Base-by-base conservation (phyloP, 2,113 vertebrate genomes). In the Solea solea region DNA sequence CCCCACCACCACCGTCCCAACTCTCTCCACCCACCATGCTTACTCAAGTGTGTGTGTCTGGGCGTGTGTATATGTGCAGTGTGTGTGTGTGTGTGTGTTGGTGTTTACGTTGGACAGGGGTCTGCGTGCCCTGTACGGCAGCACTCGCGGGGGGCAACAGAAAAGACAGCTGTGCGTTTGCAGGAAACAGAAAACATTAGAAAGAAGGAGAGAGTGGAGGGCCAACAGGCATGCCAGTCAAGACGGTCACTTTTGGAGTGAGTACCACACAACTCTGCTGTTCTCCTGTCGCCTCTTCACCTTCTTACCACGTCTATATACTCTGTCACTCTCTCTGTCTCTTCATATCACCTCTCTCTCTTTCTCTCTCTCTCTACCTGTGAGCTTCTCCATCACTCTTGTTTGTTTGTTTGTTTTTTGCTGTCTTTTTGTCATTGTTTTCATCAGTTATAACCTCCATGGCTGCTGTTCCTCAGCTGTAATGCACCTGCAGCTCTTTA, bases 161-260 rank as follows among this genome's bases (percentile, higher is more conserved):
- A 86, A 87, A 86, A 83, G 88, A 86, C 86, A 88, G 86, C 86
- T 82, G 87, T 72, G 82, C 56, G 67, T 86, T 84, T 85, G 78
- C 75, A 83, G 80, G 69, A 76, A 82, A 85, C 79, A 69, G 70
- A 83, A 78, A 83, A 80, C 70, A 15, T 81, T 79, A 74, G 85
- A 83, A 76, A 74, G 85, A 82, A 75, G 78, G 74, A 62, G 75
- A 72, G 71, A 83, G 84, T 76, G 86, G 82, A 86, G 88, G 86
- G 89, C 85, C 87, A 85, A 70, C 87, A 90, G 92, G 79, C 87
- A 94, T 94, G 94, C 93, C 93, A 86, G 91, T 86, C 88, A 89
- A 90, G 86, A 92, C 80, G 81, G 72, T 88, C 86, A 86, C 87
- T 73, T 92, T 87, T 86, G 87, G 92, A 92, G 94, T 94, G 90